Base-by-base conservation (phyloP, 1,140 invertebrate species). In the Lamellibrachia luymesi region DNA sequence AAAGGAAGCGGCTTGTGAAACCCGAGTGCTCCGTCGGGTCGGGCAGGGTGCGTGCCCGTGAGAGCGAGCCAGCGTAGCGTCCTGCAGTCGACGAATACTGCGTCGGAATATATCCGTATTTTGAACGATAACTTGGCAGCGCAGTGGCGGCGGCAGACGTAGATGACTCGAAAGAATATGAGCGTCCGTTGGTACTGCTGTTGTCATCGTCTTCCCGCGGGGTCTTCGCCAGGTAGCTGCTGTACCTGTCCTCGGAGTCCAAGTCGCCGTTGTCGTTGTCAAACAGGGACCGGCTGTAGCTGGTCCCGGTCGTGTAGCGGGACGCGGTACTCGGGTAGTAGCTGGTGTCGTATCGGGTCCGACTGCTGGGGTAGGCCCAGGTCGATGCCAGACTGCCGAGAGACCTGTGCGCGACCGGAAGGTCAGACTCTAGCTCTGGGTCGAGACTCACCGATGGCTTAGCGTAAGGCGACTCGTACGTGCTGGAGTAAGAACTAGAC, bases 1-100 rank as follows among this genome's bases (percentile, higher is more conserved):
- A 50, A 38, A 93, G 89, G 64, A 93, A 93, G 56, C 89, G 52
- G 49, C 64, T 89, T 2, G 2, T 38, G 92, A 92, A 92, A 10
- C 50, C 50, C 50, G 50, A 51, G n/a, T 38, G 50, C 13, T 50
- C 51, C 8, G 27, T 64, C 92, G 50, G 1, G 50, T 51, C 50
- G 6, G 92, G 92, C 50, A 51, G 50, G 8, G 92, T 51, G 92
- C 50, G 22, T 10, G 92, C 50, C 52, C 50, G 49, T 92, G 49
- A 27, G 4, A 91, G 22, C 6, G 27, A 10, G 27, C 51, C 51
- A n/a, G 51, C 17, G 49, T 91, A 50, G 4, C 51, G 91, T 38
- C 64, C 17, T 22, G 25, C 64, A 22, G 10, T n/a, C 25, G 91
- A 51, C 17, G 49, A 51, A 49, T 91, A 50, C 91, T 22, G 8